A percentile compares a stretch with the other conserved stretches of the same genome.
These are phyloP conservation scores for Rhodinocichla rosea DNA, from an alignment of 2,113 vertebrate species.

Conservation along the genomic window DNA sequence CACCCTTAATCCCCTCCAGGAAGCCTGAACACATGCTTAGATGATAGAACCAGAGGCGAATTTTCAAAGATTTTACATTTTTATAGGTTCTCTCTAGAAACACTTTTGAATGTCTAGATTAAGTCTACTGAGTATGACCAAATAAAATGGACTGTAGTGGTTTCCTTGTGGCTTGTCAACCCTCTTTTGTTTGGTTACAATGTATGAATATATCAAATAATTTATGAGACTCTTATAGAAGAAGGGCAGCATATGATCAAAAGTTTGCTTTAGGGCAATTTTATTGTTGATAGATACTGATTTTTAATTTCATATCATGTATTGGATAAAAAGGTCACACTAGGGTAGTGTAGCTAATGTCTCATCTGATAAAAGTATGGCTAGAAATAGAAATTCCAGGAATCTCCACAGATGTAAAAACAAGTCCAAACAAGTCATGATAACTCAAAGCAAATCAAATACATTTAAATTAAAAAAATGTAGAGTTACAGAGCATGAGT, in stretches of 20 bases:
- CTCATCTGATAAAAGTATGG: background rate
- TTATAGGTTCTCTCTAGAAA: background rate
- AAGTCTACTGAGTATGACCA: background rate
- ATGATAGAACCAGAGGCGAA: background rate
- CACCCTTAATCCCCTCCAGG: background rate
- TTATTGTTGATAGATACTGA: background rate
- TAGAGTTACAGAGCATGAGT: background rate
- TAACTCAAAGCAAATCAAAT: no score
- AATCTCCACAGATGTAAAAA: background rate
- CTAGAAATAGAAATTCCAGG: background rate
- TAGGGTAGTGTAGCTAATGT: background rate
- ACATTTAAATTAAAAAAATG: no score
- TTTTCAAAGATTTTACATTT: background rate
- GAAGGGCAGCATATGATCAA: background rate
- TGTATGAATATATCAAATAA: background rate
- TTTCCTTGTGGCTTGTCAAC: background rate
- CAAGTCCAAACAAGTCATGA: rapidly evolving
- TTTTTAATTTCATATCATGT: background rate
- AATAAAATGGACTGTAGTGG: background rate
- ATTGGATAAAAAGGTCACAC: background rate
- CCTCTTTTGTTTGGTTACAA: background rate
- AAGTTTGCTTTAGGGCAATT: background rate
- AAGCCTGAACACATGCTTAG: background rate
- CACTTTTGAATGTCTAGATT: background rate
- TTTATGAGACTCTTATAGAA: background rate